Percentiles rank a stretch among this genome's conserved stretches.
These are phyloP conservation scores for Pseudomugil gertrudae DNA, from an alignment of 2,797 vertebrate species.

Conservation along the genomic window DNA sequence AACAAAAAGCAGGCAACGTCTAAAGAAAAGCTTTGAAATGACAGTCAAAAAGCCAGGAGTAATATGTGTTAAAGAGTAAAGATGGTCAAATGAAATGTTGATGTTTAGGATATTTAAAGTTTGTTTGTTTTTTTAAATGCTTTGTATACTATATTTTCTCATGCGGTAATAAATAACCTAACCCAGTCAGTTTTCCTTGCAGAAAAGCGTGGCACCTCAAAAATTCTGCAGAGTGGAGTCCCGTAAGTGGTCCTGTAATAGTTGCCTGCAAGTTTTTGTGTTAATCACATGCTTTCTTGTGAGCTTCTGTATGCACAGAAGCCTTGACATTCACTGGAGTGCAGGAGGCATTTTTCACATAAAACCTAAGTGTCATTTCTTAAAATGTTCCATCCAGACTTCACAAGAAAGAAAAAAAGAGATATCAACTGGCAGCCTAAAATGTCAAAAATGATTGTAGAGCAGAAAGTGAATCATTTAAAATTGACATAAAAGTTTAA, in stretches of 20 bases:
- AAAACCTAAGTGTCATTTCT: background rate
- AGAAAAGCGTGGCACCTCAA: background rate
- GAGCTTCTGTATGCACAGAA: background rate
- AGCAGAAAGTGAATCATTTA: conserved; percentile 6
- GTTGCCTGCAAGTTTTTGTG: background rate
- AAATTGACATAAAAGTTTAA: background rate
- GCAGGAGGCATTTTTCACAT: background rate
- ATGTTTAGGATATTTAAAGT: no score
- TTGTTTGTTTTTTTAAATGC: no score
- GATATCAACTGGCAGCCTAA: background rate
- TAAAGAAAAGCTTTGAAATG: background rate
- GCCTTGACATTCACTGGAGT: background rate
- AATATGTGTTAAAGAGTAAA: background rate
- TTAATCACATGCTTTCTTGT: background rate
- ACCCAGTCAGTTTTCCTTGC: background rate
- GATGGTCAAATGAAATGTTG: no score
- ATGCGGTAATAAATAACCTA: background rate
- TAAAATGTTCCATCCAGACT: background rate
- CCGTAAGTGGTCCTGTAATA: background rate
- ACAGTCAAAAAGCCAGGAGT: background rate
- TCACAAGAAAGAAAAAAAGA: background rate
- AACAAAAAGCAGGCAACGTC: background rate
- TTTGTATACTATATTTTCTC: background rate
- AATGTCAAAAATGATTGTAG: conserved; percentile 25
- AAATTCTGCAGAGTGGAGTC: background rate